Conservation (phyloP, 2,888 invertebrate species). For the Piscicola geometra region DNA sequence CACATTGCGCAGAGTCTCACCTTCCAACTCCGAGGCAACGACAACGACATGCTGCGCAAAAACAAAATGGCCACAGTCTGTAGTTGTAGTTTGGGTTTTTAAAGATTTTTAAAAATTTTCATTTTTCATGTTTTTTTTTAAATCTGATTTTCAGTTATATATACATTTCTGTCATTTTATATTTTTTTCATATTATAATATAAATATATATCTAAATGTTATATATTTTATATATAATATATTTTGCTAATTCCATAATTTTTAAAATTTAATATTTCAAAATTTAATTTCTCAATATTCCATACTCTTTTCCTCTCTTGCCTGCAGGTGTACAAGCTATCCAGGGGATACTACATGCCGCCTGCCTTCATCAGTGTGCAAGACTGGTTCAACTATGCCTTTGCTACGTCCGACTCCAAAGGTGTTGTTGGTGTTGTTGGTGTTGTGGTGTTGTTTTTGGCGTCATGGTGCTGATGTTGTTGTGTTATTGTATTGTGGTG, state of each 20-base stretch:
- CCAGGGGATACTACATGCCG: conserved; percentile 84
- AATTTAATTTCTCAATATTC: too few relatives aligned
- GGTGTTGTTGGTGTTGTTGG: conserved; percentile 56
- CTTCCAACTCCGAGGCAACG: conserved; percentile 74
- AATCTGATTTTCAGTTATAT: background rate
- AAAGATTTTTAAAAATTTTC: too few relatives aligned
- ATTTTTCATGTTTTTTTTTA: background rate
- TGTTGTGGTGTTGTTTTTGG: background rate
- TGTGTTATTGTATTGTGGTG: too few relatives aligned
- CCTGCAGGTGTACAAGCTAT: conserved; percentile 71
- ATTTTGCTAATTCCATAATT: too few relatives aligned
- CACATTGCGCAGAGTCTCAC: conserved; percentile 83
- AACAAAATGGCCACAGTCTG: conserved; percentile 77
- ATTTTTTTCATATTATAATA: too few relatives aligned
- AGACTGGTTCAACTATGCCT: conserved; percentile 96
- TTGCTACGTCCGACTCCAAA: conserved; percentile 87
- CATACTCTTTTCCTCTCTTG: background rate
- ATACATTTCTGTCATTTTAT: background rate
- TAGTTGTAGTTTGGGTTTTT: too few relatives aligned
- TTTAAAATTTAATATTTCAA: too few relatives aligned
- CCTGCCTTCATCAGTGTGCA: conserved; percentile 88
- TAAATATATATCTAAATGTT: too few relatives aligned
- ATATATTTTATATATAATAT: too few relatives aligned
- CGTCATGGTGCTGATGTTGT: background rate
- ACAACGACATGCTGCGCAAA: conserved; percentile 50